A percentile compares a stretch with the other conserved stretches of the same genome.
Evolutionary conservation across 2,888 invertebrate species (phyloP).

Genomic region (Tinea pellionella): DNA sequence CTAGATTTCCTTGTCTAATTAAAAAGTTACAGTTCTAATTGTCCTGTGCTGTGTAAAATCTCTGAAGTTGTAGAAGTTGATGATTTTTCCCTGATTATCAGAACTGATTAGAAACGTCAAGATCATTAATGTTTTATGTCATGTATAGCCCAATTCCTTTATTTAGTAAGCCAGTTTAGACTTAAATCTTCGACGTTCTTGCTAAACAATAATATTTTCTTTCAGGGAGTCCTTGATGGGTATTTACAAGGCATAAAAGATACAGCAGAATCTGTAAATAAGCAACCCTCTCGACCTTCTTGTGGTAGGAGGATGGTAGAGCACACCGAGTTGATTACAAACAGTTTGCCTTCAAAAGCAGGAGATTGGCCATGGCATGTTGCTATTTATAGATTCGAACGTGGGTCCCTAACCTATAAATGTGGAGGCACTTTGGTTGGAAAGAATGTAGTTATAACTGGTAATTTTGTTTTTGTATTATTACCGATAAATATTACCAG

Average conservation of each 20-base stretch:
- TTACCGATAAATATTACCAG: background rate
- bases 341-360: conserved; percentile 33
- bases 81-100: too few relatives aligned
- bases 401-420: conserved; percentile 28
- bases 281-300: conserved; percentile 4
- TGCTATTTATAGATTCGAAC: conserved; percentile 32
- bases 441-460: conserved; percentile 35
- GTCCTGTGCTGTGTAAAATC: too few relatives aligned
- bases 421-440: conserved; percentile 47
- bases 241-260: conserved; percentile 15
- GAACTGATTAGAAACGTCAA: too few relatives aligned
- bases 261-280: conserved; percentile 21
- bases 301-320: conserved; percentile 36
- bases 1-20: too few relatives aligned
- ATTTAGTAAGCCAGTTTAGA: too few relatives aligned
- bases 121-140: too few relatives aligned
- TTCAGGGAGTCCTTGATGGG: conserved; percentile 5
- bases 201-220: background rate
- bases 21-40: too few relatives aligned
- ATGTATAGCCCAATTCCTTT: too few relatives aligned
- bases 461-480: conserved; percentile 21
- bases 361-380: conserved; percentile 57
- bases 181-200: background rate
- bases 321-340: conserved; percentile 37
- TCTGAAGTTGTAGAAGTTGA: too few relatives aligned